Percentiles rank a stretch among this genome's conserved stretches.
These are phyloP conservation scores for Hyperoplus lanceolatus DNA, from an alignment of 2,797 vertebrate genomes.

Conservation along the genomic window DNA sequence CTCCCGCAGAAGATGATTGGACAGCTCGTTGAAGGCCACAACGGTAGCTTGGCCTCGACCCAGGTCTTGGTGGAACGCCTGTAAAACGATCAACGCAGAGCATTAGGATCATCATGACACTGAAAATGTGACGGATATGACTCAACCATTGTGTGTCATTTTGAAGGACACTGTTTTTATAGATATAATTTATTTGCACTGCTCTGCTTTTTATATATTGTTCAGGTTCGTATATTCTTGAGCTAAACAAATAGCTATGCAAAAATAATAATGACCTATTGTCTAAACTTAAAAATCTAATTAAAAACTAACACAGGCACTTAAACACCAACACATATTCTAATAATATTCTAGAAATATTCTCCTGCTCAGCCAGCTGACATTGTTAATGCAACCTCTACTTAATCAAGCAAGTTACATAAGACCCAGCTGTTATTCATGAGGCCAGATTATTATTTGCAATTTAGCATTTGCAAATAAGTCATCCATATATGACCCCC, in stretches of 20 bases:
- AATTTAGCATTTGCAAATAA: slow-evolving; percentile 51
- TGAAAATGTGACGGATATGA: slow-evolving; percentile 34
- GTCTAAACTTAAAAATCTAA: slow-evolving; percentile 24
- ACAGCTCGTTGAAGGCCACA: slow-evolving; percentile 90
- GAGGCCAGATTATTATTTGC: slow-evolving; percentile 41
- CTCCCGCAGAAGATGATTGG: slow-evolving; percentile 91
- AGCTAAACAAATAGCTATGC: slow-evolving; percentile 26
- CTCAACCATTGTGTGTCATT: slow-evolving; percentile 8
- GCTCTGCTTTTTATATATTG: slow-evolving; percentile 2
- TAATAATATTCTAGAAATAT: slow-evolving; percentile 34
- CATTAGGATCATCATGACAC: slow-evolving; percentile 20
- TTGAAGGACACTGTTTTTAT: background rate
- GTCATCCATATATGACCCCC: slow-evolving; percentile 41
- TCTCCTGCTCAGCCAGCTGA: slow-evolving; percentile 31
- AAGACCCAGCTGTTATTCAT: slow-evolving; percentile 46
- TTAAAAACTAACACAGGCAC: slow-evolving; percentile 25
- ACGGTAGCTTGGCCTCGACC: slow-evolving; percentile 88
- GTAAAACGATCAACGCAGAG: slow-evolving; percentile 33
- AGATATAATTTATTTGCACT: background rate
- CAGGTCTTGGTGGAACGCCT: slow-evolving; percentile 93
- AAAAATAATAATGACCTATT: slow-evolving; percentile 41
- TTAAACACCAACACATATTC: slow-evolving; percentile 20
- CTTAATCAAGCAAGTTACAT: slow-evolving; percentile 56
- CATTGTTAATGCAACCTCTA: slow-evolving; percentile 62
- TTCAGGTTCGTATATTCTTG: slow-evolving; percentile 16